Conservation (phyloP, 2,888 invertebrate species). For the Meganola albula region DNA sequence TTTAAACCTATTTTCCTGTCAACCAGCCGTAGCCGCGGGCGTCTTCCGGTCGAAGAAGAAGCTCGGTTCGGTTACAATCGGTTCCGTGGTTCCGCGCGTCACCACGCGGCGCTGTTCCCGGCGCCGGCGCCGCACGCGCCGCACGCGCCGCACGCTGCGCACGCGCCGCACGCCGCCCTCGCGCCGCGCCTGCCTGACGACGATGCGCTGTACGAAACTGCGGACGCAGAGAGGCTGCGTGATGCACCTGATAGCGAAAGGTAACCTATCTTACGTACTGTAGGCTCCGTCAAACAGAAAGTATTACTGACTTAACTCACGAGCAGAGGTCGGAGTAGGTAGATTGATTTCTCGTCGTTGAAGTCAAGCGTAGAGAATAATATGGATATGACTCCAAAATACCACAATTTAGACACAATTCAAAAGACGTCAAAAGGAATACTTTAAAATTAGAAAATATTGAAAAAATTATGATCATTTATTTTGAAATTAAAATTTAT, state of each 20-base stretch:
- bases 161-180: slow-evolving; percentile 56
- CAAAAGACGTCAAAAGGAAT: too few species aligned
- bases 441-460: too few species aligned
- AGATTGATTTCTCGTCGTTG: too few species aligned
- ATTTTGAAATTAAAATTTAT: too few species aligned
- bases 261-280: slow-evolving; percentile 65
- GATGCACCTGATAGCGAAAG: slow-evolving; percentile 94
- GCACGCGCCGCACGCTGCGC: slow-evolving; percentile 65
- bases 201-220: slow-evolving; percentile 92
- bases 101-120: slow-evolving; percentile 48
- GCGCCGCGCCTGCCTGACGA: slow-evolving; percentile 80
- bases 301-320: too few species aligned
- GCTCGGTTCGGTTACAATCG: slow-evolving; percentile 84
- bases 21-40: slow-evolving; percentile 77
- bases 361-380: too few species aligned
- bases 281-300: too few species aligned
- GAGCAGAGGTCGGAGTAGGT: too few species aligned
- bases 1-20: too few species aligned
- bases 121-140: slow-evolving; percentile 54
- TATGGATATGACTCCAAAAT: too few species aligned
- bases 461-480: too few species aligned
- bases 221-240: slow-evolving; percentile 82
- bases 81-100: slow-evolving; percentile 70
- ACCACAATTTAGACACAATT: too few species aligned
- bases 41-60: slow-evolving; percentile 28